Percentiles rank a stretch among this genome's conserved stretches.
These are phyloP conservation scores for Propithecus deckenii DNA, from an alignment of 2,797 vertebrate species.

Conservation along the genomic window DNA sequence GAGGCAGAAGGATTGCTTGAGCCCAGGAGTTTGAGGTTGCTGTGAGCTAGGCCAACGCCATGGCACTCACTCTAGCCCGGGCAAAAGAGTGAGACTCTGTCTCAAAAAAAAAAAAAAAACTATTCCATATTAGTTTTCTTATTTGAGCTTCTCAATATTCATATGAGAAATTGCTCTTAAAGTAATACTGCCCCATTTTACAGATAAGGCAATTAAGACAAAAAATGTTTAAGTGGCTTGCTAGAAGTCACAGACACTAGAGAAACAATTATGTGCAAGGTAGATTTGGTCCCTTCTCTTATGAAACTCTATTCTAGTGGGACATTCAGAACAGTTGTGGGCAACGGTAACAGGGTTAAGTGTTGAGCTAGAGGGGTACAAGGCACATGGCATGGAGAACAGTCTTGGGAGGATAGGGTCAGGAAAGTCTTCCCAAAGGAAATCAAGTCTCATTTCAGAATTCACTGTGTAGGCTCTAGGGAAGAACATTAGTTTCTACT, in stretches of 20 bases:
- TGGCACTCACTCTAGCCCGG: too few species aligned
- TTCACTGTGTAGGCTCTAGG: background rate
- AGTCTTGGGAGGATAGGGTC: background rate
- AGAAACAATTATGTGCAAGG: background rate
- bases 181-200: slow-evolving; percentile 9
- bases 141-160: background rate
- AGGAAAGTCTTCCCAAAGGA: background rate
- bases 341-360: background rate
- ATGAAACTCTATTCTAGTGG: background rate
- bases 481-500: background rate
- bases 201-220: background rate
- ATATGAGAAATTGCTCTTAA: background rate
- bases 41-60: too few species aligned
- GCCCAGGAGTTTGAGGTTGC: background rate
- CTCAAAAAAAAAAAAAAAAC: too few species aligned
- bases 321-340: background rate
- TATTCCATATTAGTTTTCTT: background rate
- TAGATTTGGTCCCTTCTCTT: background rate
- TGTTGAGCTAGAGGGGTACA: background rate
- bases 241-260: background rate
- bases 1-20: too few species aligned
- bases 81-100: too few species aligned
- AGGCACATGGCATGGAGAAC: background rate
- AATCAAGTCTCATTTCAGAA: slow-evolving; percentile 15
- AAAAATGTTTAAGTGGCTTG: background rate